These are phyloP conservation scores for Typhlichthys subterraneus DNA, from an alignment of 2,797 vertebrate species.

Conservation along the genomic window DNA sequence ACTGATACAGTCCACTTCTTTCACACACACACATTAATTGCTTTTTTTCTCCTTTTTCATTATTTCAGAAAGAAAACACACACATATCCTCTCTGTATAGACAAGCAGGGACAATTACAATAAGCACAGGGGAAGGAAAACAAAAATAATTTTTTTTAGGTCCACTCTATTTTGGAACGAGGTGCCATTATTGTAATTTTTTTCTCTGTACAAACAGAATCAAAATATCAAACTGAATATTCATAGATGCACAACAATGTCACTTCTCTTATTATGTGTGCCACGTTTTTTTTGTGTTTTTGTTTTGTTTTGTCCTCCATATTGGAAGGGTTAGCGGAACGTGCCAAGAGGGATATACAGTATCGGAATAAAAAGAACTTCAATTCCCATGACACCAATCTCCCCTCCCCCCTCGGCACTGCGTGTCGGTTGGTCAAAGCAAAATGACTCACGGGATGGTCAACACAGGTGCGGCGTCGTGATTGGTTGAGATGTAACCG, in stretches of 20 bases:
- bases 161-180: slow-evolving; percentile 46
- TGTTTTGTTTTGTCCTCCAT: slow-evolving; percentile 12
- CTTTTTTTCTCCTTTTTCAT: slow-evolving; percentile 37
- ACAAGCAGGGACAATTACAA: slow-evolving; percentile 71
- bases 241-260: slow-evolving; percentile 67
- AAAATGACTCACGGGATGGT: slow-evolving; percentile 68
- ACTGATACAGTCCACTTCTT: slow-evolving; percentile 57
- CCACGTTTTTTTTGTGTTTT: slow-evolving; percentile 22
- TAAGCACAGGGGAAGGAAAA: slow-evolving; percentile 66
- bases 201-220: slow-evolving; percentile 73
- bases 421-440: slow-evolving; percentile 57
- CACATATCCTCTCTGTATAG: slow-evolving; percentile 54
- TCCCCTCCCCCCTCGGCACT: slow-evolving; percentile 36
- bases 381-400: slow-evolving; percentile 30
- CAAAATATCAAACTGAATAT: slow-evolving; percentile 61
- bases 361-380: slow-evolving; percentile 31
- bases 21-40: slow-evolving; percentile 49
- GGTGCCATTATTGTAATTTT: slow-evolving; percentile 46
- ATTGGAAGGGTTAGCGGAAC: slow-evolving; percentile 24
- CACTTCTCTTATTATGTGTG: slow-evolving; percentile 40
- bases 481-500: slow-evolving; percentile 65
- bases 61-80: slow-evolving; percentile 55
- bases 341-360: slow-evolving; percentile 22
- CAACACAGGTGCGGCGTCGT: slow-evolving; percentile 60
- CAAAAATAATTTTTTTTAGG: slow-evolving; percentile 40